Percentiles rank a stretch among this genome's conserved stretches.
phyloP scores from a whole-genome alignment of 2,888 invertebrate genomes.

The Tigriopus californicus region DNA sequence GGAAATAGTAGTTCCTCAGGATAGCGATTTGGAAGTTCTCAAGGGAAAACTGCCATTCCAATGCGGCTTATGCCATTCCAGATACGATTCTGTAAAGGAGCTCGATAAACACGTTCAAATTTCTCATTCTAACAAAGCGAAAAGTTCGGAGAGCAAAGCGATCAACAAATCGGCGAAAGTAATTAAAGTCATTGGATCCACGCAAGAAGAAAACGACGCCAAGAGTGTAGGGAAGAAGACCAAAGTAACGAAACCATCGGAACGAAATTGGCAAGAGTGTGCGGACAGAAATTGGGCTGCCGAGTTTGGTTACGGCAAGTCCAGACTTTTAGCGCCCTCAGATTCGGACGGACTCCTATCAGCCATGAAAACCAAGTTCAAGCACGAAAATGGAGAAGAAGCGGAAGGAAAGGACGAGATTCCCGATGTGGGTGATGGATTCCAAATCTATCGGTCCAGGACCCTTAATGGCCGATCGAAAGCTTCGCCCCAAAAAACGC shows the following conservation, averaged over 20 bases:
- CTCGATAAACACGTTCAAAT: conserved; percentile 4
- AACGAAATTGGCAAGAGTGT: conserved; percentile 2
- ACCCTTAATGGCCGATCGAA: background rate
- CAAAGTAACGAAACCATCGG: background rate
- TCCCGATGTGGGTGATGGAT: background rate
- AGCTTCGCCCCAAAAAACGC: background rate
- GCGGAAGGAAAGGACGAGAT: background rate
- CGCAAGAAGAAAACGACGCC: background rate
- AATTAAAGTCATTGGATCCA: too few relatives aligned
- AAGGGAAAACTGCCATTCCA: background rate
- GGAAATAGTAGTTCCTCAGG: background rate
- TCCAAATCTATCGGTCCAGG: background rate
- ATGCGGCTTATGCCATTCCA: conserved; percentile 1
- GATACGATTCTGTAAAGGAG: background rate
- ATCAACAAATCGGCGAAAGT: background rate
- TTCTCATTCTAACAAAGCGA: background rate
- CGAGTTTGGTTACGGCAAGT: background rate
- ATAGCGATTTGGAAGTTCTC: background rate
- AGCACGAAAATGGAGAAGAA: background rate
- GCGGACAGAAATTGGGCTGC: conserved; percentile 1
- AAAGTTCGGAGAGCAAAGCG: background rate
- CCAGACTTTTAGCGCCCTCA: background rate
- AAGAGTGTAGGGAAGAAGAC: background rate
- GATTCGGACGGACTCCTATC: background rate
- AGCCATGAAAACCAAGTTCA: background rate